Conservation (phyloP, 2,797 vertebrate species). For the Sylvia borin region DNA sequence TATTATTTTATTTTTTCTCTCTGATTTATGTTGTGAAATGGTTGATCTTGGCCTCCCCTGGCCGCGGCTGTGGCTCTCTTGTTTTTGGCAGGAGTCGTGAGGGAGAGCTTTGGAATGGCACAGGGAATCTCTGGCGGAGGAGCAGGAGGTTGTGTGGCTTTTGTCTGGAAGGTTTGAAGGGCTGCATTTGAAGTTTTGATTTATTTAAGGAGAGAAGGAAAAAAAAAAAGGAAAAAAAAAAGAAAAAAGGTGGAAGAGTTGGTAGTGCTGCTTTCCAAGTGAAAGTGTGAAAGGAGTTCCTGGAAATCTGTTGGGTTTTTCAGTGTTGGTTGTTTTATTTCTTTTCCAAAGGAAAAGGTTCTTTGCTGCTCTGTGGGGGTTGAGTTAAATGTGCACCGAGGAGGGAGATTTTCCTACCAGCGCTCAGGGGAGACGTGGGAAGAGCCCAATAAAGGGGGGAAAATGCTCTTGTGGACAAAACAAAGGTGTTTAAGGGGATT, state of each 20-base stretch:
- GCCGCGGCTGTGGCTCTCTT: neutral
- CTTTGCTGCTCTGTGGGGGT: neutral
- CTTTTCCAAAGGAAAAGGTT: neutral
- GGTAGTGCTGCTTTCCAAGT: neutral
- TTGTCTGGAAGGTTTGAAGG: constrained; percentile 1
- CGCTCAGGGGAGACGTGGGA: neutral
- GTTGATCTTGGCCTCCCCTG: constrained; percentile 37
- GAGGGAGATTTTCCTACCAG: neutral
- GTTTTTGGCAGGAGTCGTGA: neutral
- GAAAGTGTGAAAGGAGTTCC: constrained; percentile 19
- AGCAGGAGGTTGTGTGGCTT: neutral
- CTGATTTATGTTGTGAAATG: constrained; percentile 32
- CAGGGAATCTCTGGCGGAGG: neutral
- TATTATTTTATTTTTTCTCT: neutral
- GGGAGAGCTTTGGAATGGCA: neutral
- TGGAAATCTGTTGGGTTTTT: neutral
- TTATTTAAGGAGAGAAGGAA: neutral
- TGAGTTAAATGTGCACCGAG: neutral
- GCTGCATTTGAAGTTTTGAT: neutral
- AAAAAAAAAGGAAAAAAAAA: neutral
- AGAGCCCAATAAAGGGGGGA: neutral
- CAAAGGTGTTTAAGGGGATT: neutral
- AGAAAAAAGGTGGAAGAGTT: neutral
- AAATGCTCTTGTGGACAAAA: neutral
- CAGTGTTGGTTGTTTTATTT: neutral